Percentiles rank a stretch among this genome's conserved stretches.
Conservation (phyloP, 53 echinoderm and acorn worm genomes). For the Pentamera pediparva region DNA sequence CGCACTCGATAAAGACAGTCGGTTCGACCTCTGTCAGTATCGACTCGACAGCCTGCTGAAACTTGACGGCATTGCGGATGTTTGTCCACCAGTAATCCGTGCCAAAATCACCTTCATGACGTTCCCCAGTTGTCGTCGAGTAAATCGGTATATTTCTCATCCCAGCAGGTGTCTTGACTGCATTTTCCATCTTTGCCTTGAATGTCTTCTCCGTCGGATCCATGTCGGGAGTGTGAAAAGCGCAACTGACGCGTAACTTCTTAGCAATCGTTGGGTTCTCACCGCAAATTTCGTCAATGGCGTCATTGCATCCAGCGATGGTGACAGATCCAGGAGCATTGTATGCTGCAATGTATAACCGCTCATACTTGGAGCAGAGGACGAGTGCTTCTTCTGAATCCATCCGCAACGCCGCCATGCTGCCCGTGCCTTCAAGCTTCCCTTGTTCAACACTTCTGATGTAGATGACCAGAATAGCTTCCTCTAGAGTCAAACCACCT, state of each 20-base stretch:
- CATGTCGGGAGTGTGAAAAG: constrained; percentile 94
- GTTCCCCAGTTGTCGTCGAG: constrained; percentile 67
- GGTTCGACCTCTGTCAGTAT: constrained; percentile 57
- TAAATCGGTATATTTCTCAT: constrained; percentile 53
- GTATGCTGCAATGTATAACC: constrained; percentile 78
- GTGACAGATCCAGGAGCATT: constrained; percentile 79
- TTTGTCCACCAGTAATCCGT: constrained; percentile 90
- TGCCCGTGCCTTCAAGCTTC: constrained; percentile 79
- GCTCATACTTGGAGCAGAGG: constrained; percentile 54
- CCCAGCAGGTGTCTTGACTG: constrained; percentile 53
- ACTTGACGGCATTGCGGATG: constrained; percentile 68
- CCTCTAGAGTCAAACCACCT: constrained; percentile 76
- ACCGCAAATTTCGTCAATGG: constrained; percentile 51
- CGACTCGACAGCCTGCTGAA: constrained; percentile 69
- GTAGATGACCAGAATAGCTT: constrained; percentile 75
- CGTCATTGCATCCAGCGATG: constrained; percentile 60
- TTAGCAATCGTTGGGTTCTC: constrained; percentile 72
- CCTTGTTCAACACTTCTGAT: constrained; percentile 76
- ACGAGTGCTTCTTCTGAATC: constrained; percentile 50
- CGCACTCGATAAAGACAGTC: constrained; percentile 70
- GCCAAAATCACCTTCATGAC: constrained; percentile 65
- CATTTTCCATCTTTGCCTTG: constrained; percentile 63
- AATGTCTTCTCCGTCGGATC: constrained; percentile 79
- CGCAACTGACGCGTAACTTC: constrained; percentile 77
- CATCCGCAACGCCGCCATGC: constrained; percentile 83